phyloP scores from a whole-genome alignment of 2,888 invertebrate species.

The Stenolophus ochropezus region DNA sequence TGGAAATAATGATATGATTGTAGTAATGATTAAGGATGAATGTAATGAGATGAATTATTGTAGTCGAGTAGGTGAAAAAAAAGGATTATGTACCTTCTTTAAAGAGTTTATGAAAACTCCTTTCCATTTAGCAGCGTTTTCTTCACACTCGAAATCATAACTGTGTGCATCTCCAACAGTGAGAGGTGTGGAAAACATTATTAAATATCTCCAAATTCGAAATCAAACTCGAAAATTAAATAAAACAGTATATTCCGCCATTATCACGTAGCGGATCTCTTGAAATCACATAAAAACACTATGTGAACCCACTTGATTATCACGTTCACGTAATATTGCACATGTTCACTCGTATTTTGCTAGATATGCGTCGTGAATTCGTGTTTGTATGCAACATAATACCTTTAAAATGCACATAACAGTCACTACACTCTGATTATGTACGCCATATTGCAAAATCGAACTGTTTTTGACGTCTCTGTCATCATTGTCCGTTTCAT shows the following conservation, averaged over 20 bases:
- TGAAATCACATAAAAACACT: slow-evolving; percentile 63
- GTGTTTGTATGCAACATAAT: slow-evolving; percentile 34
- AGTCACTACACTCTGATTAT: slow-evolving; percentile 62
- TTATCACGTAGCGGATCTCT: slow-evolving; percentile 64
- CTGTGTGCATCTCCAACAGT: slow-evolving; percentile 74
- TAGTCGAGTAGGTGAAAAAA: slow-evolving; percentile 24
- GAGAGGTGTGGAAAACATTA: slow-evolving; percentile 59
- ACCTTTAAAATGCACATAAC: slow-evolving; percentile 54
- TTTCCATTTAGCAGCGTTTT: slow-evolving; percentile 94
- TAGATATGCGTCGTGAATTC: slow-evolving; percentile 58
- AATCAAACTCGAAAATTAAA: slow-evolving; percentile 63
- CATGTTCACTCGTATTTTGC: slow-evolving; percentile 64
- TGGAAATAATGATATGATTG: not conserved
- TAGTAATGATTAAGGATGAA: slow-evolving; percentile 18
- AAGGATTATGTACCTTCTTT: slow-evolving; percentile 81
- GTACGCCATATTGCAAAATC: slow-evolving; percentile 63
- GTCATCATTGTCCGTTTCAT: slow-evolving; percentile 44
- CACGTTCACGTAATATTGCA: slow-evolving; percentile 68
- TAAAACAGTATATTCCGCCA: slow-evolving; percentile 66
- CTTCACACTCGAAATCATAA: slow-evolving; percentile 92
- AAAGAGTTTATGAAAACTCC: slow-evolving; percentile 91
- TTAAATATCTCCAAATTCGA: slow-evolving; percentile 57
- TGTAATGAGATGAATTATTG: slow-evolving; percentile 37
- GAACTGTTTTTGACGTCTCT: slow-evolving; percentile 55
- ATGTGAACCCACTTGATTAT: slow-evolving; percentile 63